Evolutionary conservation across 2,888 invertebrate species (phyloP).

Genomic region (Eugnorisma glareosa): DNA sequence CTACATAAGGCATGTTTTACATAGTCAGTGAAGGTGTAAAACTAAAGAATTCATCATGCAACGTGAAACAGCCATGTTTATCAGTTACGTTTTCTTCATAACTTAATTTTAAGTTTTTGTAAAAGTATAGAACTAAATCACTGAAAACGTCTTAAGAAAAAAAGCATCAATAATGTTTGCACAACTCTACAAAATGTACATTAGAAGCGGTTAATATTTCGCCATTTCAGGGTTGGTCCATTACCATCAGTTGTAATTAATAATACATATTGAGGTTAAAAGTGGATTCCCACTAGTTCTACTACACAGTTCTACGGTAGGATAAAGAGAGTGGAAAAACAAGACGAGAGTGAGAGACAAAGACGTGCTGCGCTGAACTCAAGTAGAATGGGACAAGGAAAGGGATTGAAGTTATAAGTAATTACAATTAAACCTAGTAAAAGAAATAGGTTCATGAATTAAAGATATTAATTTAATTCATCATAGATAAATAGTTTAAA

Average conservation of each 20-base stretch:
- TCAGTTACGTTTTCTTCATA: background rate
- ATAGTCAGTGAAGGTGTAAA: background rate
- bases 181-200: background rate
- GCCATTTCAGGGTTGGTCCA: too few relatives aligned
- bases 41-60: background rate
- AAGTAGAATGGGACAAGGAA: too few relatives aligned
- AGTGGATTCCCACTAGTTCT: too few relatives aligned
- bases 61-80: background rate
- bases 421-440: background rate
- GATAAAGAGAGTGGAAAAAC: too few relatives aligned
- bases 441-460: background rate
- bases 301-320: too few relatives aligned
- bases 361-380: too few relatives aligned
- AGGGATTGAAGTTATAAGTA: too few relatives aligned
- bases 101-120: background rate
- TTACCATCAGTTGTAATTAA: background rate
- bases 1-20: background rate
- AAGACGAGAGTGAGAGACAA: too few relatives aligned
- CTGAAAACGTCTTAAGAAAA: background rate
- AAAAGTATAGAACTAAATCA: too few relatives aligned
- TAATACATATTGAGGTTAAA: background rate
- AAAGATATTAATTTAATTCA: too few relatives aligned
- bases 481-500: too few relatives aligned
- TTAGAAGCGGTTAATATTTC: background rate
- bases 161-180: background rate